These are phyloP conservation scores for Chaetodon trifasciatus DNA, from an alignment of 2,797 vertebrate species.

Conservation along the genomic window DNA sequence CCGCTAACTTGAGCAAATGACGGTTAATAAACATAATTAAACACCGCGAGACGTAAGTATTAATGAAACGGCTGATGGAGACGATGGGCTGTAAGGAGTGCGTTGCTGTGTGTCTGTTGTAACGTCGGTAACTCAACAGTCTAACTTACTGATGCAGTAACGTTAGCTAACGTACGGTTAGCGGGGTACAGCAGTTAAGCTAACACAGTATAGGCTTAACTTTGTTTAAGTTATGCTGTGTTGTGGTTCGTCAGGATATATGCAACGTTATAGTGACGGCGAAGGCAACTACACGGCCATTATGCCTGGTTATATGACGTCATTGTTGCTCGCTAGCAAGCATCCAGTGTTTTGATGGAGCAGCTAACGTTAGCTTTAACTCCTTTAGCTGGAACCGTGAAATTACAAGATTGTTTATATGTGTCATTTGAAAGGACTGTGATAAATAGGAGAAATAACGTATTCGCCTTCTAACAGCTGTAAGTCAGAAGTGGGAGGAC, in stretches of 20 bases:
- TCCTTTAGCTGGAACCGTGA: background rate
- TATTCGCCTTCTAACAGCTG: background rate
- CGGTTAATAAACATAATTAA: background rate
- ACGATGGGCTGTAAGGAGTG: accelerated
- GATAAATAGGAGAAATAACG: too few relatives aligned
- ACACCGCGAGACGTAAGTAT: slow-evolving; percentile 34
- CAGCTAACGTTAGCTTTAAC: slow-evolving; percentile 25
- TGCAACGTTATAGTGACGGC: background rate
- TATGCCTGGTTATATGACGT: background rate
- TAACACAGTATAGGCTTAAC: background rate
- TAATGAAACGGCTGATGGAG: accelerated
- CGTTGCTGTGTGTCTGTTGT: too few relatives aligned
- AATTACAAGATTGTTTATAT: background rate
- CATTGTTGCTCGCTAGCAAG: background rate
- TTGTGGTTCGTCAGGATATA: too few relatives aligned
- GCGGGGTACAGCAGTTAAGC: background rate
- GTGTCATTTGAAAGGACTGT: background rate
- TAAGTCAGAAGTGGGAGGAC: too few relatives aligned
- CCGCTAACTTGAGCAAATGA: background rate
- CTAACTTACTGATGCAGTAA: slow-evolving; percentile 2
- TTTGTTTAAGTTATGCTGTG: background rate
- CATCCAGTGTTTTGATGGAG: background rate
- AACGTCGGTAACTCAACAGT: background rate
- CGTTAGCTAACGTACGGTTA: slow-evolving; percentile 1
- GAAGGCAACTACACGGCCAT: accelerated